Base-by-base conservation (phyloP, 2,888 invertebrate genomes). In the Nomada lathburiana region DNA sequence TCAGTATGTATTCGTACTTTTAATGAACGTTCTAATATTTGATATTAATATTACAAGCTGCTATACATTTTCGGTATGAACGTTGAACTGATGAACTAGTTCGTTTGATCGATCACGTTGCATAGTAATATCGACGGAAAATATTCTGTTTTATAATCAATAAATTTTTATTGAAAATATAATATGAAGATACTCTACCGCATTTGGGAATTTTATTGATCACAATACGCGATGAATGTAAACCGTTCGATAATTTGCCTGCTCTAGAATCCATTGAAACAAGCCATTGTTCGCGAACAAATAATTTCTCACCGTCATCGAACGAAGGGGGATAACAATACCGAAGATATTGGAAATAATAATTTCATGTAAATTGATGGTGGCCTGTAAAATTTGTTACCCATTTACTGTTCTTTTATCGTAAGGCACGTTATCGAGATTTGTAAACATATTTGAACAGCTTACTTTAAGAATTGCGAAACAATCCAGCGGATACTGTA, bases 361-460 rank as follows among this genome's bases (percentile, higher is more conserved):
- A 55, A 2, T 55, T 65, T 18, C 18, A 29, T 63, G 62, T 10
- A 26, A 65, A 18, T 52, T 29, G 13, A 26, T 0, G 23, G 42
- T 42, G 50, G 10, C 52, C 11, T 18, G 53, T 10, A 7, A 23
- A 18, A 20, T 20, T 59, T 20, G 18, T 44, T 74, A 53, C 74
- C 74, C 67, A 55, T 62, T 13, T 9, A 44, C n/a, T 11, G 67
- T 55, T 16, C 44, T 63, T 75, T 78, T 13, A 23, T 29, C n/a
- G 47, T 18, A 3, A 50, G 9, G 13, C 23, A 29, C 60, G 42
- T 20, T 26, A 11, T 23, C 23, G 42, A 23, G 20, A 36, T 42
- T 44, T 29, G 29, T 10, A 55, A 20, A 9, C 47, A 16, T 20
- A 5, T 26, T 42, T 36, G 13, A 47, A 2, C 11, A 52, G 42